Evolutionary conservation across 2,113 vertebrate genomes (phyloP), one percentile per base, ranked within the genome.

Genomic region (Irena cyanogastra): DNA sequence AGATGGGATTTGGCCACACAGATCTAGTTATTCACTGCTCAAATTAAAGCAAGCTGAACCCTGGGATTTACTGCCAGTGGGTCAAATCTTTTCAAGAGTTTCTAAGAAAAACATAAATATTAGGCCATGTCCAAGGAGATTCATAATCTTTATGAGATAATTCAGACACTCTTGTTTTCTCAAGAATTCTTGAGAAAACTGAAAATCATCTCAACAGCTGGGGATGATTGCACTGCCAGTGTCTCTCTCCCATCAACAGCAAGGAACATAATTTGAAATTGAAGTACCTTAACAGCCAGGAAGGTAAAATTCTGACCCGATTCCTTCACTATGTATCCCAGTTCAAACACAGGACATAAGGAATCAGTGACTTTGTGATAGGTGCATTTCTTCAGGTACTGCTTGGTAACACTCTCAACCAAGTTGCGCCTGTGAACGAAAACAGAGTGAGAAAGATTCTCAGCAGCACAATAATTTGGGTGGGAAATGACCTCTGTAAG

Each of bases 321-420:
- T 42, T 98, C 95, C 59, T 94, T 97, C 28, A 99, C 98, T 26
- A 99, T 97, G 53, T 99, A 98, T 84, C 99, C 98, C 27, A 99
- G 96, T 85, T 84, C 97, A 95, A 99, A 99, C 81, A 99, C 98
- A 0, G 99, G 99, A 65, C 99, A 99, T 26, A 99, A 93, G 4
- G 99, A 98, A 54, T 98, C 95, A 0, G 76, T 53, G 19, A 53
- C 64, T 64, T 98, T 98, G 95, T 99, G 64, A 18, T 98, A 98
- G 42, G 98, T 91, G 83, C 99, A 99, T 4, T 65, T 97, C 71
- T 53, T 98, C 92, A 99, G 95, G 92, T 99, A 98, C 13, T 14
- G 35, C 2, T 35, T 66, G 65, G 98, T 97, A 39, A 99, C 94
- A 0, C 89, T 94, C 77, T 99, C 99, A 56, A 99, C 99, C 82